phyloP scores from a whole-genome alignment of 92 coral and sea anemone genomes.

The Parazoanthus atlanticus region DNA sequence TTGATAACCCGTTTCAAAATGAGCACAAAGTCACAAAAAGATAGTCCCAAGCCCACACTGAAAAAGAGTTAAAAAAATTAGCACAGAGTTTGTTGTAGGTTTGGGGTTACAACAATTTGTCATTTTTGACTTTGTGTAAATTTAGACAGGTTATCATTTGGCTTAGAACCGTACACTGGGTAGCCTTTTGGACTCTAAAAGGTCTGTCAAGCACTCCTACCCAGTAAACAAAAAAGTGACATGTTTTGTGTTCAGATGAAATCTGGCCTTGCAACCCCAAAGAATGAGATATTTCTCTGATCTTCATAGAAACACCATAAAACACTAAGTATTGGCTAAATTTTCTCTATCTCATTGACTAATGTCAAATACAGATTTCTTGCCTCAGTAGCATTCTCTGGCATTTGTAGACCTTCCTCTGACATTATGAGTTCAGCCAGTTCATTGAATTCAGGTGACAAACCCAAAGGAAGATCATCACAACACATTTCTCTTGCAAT shows the following conservation, averaged over 20 bases:
- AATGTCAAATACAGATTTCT: slow-evolving; percentile 53
- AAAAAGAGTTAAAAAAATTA: too few relatives aligned
- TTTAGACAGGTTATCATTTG: not conserved
- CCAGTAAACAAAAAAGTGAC: too few relatives aligned
- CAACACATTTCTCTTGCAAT: slow-evolving; percentile 38
- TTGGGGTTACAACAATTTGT: too few relatives aligned
- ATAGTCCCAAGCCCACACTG: too few relatives aligned
- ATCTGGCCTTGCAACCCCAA: not conserved
- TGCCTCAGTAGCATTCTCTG: slow-evolving; percentile 57
- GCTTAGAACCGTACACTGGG: not conserved
- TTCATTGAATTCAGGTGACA: slow-evolving; percentile 36
- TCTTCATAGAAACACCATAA: not conserved
- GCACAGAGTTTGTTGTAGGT: too few relatives aligned
- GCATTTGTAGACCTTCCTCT: slow-evolving; percentile 58
- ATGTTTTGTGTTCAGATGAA: too few relatives aligned
- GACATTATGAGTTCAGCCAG: slow-evolving; percentile 35
- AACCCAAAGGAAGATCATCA: slow-evolving; percentile 36
- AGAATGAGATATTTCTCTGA: too few relatives aligned
- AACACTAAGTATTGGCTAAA: slow-evolving; percentile 6
- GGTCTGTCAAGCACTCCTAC: too few relatives aligned
- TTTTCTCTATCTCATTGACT: slow-evolving; percentile 53
- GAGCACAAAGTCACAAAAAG: too few relatives aligned
- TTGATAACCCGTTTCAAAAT: too few relatives aligned
- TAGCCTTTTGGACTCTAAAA: too few relatives aligned
- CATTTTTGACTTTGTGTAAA: not conserved